Base-by-base conservation (phyloP, 1,140 invertebrate species). In the Cephus cinctus region DNA sequence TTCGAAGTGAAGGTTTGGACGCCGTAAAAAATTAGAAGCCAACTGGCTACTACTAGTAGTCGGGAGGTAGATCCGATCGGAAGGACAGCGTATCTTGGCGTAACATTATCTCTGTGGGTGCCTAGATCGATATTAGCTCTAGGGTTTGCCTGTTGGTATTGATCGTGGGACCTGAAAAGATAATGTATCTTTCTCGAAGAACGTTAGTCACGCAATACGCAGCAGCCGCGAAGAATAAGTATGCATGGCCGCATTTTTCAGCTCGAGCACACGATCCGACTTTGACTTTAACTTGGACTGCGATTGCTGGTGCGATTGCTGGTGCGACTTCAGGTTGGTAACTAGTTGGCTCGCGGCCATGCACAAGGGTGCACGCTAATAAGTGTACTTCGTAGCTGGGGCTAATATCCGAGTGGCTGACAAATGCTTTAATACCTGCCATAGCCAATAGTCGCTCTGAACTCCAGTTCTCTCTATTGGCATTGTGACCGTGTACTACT, bases 401-500 rank as follows among this genome's bases (percentile, higher is more conserved):
- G 56, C 67, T 65, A 69, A 71, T 65, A 68, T 65, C 67, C 62
- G 53, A 57, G 39, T 43, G 44, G 50, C 57, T 67, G 66, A 71
- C 65, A 71, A 71, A 71, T 71, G 67, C 63, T 61, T 65, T 66
- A 71, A 71, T 66, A 66, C 66, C 67, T 69, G 67, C 60, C 67
- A 63, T 60, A 56, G 57, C 35, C 65, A 66, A 64, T 65, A 59
- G 9, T 38, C 11, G 11, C 35, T 14, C n/a, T 38, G 8, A n/a
- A 6, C 6, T 6, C 25, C 25, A 27, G 25, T 27, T n/a, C 25
- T n/a, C 25, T 6, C 25, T 27, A n/a, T n/a, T n/a, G n/a, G n/a
- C n/a, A n/a, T n/a, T n/a, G n/a, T n/a, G n/a, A n/a, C n/a, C n/a
- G n/a, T n/a, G n/a, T n/a, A n/a, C n/a, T n/a, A n/a, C n/a, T n/a